Percentiles rank a stretch among this genome's conserved stretches.
Conservation (phyloP, 2,797 vertebrate genomes). For the Notolabrus celidotus region DNA sequence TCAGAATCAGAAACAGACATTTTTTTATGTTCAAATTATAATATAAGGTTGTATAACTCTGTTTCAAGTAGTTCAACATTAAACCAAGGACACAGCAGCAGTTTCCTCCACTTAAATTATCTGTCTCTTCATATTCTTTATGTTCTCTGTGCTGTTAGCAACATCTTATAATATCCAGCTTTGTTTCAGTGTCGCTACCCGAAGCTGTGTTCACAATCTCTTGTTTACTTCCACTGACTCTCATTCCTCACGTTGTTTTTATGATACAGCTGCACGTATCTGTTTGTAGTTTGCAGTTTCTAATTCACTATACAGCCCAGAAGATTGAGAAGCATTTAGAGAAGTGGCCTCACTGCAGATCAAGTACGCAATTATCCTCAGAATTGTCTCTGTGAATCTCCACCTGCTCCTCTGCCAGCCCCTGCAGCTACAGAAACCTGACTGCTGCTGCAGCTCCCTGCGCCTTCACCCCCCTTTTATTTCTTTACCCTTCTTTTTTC, state of each 20-base stretch:
- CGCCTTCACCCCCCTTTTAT: conserved; percentile 20
- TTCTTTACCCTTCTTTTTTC: conserved; percentile 31
- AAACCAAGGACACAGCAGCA: conserved; percentile 9
- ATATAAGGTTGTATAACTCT: no score
- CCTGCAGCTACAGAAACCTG: conserved; percentile 51
- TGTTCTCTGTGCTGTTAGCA: conserved; percentile 17
- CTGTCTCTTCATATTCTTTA: conserved; percentile 1
- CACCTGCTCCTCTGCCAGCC: conserved; percentile 67
- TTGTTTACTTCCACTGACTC: conserved; percentile 9
- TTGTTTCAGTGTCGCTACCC: conserved; percentile 35
- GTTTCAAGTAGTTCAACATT: no score
- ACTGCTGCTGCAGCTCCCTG: conserved; percentile 34
- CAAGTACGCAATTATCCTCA: conserved; percentile 74
- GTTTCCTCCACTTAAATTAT: background rate
- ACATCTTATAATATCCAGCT: background rate
- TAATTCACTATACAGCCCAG: conserved; percentile 35
- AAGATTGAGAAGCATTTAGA: conserved; percentile 43
- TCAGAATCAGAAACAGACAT: no score
- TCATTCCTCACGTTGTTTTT: conserved; percentile 16
- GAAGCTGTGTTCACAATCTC: conserved; percentile 18
- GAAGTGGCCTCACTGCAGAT: conserved; percentile 58
- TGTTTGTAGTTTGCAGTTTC: conserved; percentile 15
- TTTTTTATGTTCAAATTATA: no score
- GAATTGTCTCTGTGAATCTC: conserved; percentile 75
- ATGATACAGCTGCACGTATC: conserved; percentile 18